These are phyloP conservation scores for Bos indicus DNA, from an alignment of 2,113 vertebrate species.

Conservation along the genomic window DNA sequence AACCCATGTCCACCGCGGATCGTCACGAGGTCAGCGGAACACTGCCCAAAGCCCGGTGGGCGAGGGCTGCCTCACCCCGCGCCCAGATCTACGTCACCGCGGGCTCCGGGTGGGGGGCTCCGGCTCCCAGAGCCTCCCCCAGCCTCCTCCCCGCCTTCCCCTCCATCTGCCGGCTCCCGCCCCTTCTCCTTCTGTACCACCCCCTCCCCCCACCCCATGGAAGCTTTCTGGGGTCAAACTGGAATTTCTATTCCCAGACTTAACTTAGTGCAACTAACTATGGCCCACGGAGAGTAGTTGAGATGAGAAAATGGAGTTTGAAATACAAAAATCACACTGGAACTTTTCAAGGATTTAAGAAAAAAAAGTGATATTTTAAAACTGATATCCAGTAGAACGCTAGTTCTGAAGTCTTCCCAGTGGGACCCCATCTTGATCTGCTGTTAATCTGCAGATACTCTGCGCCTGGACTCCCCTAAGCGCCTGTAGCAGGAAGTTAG, in stretches of 20 bases:
- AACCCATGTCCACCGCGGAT: slow-evolving; percentile 38
- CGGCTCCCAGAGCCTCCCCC: neutral
- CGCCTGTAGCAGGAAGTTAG: slow-evolving; percentile 61
- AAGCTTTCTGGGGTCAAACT: slow-evolving; percentile 38
- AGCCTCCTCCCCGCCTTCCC: neutral
- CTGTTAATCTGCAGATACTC: slow-evolving; percentile 52
- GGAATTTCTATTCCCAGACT: slow-evolving; percentile 30
- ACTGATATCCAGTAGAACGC: slow-evolving; percentile 37
- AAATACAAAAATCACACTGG: slow-evolving; percentile 46
- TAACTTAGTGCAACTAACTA: neutral
- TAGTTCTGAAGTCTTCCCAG: slow-evolving; percentile 61
- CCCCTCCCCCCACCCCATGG: neutral
- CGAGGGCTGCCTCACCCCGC: slow-evolving; percentile 22
- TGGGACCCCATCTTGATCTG: slow-evolving; percentile 49
- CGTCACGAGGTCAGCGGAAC: neutral
- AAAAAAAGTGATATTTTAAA: neutral
- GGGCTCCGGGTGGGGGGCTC: neutral
- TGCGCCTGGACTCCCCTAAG: slow-evolving; percentile 49
- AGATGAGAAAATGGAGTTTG: slow-evolving; percentile 35
- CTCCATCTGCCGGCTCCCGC: neutral
- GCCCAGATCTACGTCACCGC: slow-evolving; percentile 56
- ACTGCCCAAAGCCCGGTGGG: slow-evolving; percentile 25
- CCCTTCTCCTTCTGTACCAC: neutral
- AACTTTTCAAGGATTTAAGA: slow-evolving; percentile 61
- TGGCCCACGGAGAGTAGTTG: neutral